Conservation (phyloP, 2,113 vertebrate genomes). For the Burhinus bistriatus region DNA sequence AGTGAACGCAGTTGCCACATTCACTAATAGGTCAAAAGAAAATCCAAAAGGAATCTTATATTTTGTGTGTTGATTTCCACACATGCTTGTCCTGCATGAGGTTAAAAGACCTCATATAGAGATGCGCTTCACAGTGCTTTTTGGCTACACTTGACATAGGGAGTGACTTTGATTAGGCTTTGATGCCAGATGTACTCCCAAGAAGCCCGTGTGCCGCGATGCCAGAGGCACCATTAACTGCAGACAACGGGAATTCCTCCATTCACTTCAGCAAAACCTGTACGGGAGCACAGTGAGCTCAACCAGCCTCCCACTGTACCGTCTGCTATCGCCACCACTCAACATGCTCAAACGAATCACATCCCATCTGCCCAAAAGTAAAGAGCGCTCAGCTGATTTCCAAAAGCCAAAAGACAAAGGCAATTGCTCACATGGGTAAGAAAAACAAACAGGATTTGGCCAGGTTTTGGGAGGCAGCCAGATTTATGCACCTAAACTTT, state of each 20-base stretch:
- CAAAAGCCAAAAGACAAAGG: background rate
- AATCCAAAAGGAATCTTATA: background rate
- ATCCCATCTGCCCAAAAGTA: background rate
- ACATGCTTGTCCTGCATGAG: background rate
- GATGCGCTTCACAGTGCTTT: background rate
- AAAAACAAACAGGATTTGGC: background rate
- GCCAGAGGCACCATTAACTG: background rate
- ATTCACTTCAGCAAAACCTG: background rate
- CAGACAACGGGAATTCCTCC: background rate
- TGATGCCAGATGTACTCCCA: background rate
- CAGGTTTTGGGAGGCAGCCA: background rate
- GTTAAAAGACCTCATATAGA: background rate
- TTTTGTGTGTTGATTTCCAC: background rate
- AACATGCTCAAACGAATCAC: rapidly evolving
- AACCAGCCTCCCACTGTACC: background rate
- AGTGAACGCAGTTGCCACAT: rapidly evolving
- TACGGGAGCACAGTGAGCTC: background rate
- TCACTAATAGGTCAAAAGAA: background rate
- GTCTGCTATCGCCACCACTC: background rate
- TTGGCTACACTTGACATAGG: background rate
- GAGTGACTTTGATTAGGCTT: background rate
- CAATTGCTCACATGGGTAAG: background rate
- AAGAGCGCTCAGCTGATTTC: background rate
- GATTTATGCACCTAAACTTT: background rate
- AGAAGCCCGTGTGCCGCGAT: background rate